A percentile compares a stretch with the other conserved stretches of the same genome.
phyloP scores from a whole-genome alignment of 1,140 invertebrate species.

The Megalonaias nervosa region DNA sequence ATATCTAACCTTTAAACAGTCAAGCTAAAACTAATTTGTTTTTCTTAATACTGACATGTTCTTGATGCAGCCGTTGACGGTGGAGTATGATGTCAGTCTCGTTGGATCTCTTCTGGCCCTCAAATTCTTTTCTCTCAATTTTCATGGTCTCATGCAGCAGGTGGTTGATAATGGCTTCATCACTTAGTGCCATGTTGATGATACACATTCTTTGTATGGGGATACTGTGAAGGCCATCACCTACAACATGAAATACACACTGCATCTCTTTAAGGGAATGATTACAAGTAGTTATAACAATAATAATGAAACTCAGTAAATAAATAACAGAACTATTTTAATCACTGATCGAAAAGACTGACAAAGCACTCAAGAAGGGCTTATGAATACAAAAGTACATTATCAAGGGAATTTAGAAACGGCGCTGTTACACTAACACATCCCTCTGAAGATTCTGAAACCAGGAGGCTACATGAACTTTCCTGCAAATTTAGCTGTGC shows the following conservation, averaged over 20 bases:
- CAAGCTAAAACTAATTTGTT: too few relatives aligned
- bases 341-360: too few relatives aligned
- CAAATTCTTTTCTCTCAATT: conserved; percentile 67
- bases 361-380: neutral
- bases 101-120: conserved; percentile 66
- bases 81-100: conserved; percentile 68
- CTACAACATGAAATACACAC: conserved; percentile 30
- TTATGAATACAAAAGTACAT: too few relatives aligned
- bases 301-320: too few relatives aligned
- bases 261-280: neutral
- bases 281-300: neutral
- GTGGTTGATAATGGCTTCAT: conserved; percentile 65
- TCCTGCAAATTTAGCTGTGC: too few relatives aligned
- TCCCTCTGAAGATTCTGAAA: too few relatives aligned
- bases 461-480: too few relatives aligned
- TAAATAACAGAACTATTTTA: too few relatives aligned
- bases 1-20: too few relatives aligned
- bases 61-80: conserved; percentile 57
- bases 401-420: too few relatives aligned
- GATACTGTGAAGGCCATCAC: conserved; percentile 60
- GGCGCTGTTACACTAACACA: too few relatives aligned
- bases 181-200: conserved; percentile 67
- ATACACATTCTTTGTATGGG: conserved; percentile 64
- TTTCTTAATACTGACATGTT: conserved; percentile 59
- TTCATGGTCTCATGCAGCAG: conserved; percentile 66